Base-by-base conservation (phyloP, 2,113 vertebrate species). In the Tauraco erythrolophus region DNA sequence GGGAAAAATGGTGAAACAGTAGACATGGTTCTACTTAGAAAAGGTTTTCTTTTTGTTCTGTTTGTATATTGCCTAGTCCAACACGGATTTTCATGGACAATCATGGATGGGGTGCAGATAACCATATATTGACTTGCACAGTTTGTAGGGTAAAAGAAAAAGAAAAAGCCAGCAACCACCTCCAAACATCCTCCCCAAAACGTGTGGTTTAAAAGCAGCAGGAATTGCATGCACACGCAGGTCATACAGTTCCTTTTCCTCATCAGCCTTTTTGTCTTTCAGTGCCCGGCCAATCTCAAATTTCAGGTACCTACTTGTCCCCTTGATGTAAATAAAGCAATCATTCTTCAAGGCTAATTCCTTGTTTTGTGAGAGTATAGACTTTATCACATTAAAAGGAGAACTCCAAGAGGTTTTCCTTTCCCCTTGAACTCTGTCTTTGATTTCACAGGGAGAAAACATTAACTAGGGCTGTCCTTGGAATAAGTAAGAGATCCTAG, bases 401-500 rank as follows among this genome's bases (percentile, higher is more conserved):
- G 37, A 87, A 24, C 8, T 46, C 10, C 25, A 75, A 92, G 39
- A 88, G 41, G 15, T 37, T 94, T 96, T 22, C 43, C 27, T 70
- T 90, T 58, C 72, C 62, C 58, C 31, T 72, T 77, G 30, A 77
- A 72, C n/a, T 80, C 54, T 82, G 56, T 87, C 51, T 96, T 78
- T 82, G 25, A 69, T 96, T 94, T 89, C 22, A 45, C 16, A 54
- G 61, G 31, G 69, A 70, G 15, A 60, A 78, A 92, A 82, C 15
- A 19, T 72, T 83, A 91, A 76, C 45, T 22, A 80, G 37, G 43
- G 65, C 83, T 94, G 46, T 95, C 92, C 77, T n/a, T 80, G 85
- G 83, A 96, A 95, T 54, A 89, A 91, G 86, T 89, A 95, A 95
- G 95, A 96, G 70, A 72, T 91, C 84, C 48, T 60, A 84, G 93